Evolutionary conservation across 2,888 invertebrate species (phyloP).

Genomic region (Pterostichus niger): DNA sequence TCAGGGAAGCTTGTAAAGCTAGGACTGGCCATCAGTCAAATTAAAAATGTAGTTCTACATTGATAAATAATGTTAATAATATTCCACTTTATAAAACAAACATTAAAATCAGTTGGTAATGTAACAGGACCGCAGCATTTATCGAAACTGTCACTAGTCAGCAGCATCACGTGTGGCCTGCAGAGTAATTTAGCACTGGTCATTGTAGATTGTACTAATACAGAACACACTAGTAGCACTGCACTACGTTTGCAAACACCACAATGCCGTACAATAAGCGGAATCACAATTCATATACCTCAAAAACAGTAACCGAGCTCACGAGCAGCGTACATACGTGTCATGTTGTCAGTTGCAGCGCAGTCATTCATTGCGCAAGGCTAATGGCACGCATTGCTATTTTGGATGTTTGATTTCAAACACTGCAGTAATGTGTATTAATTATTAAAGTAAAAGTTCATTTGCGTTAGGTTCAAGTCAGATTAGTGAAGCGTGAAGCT

Average conservation of each 20-base stretch:
- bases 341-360: slow-evolving; percentile 26
- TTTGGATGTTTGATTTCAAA: not conserved
- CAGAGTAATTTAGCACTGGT: slow-evolving; percentile 24
- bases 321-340: slow-evolving; percentile 9
- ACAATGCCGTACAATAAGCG: slow-evolving; percentile 27
- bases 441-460: too few relatives aligned
- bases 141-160: slow-evolving; percentile 1
- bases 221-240: slow-evolving; percentile 3
- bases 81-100: not conserved
- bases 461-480: too few relatives aligned
- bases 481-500: too few relatives aligned
- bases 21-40: too few relatives aligned
- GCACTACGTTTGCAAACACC: slow-evolving; percentile 39
- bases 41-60: too few relatives aligned
- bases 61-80: too few relatives aligned
- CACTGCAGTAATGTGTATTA: not conserved
- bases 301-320: slow-evolving; percentile 26
- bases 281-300: slow-evolving; percentile 43
- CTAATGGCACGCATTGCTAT: not conserved
- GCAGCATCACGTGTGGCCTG: not conserved
- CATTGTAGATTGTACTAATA: slow-evolving; percentile 6
- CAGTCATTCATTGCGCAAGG: not conserved
- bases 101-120: not conserved
- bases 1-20: too few relatives aligned
- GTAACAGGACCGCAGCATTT: not conserved